Conservation (phyloP, 1,140 invertebrate species). For the Aphis gossypii region DNA sequence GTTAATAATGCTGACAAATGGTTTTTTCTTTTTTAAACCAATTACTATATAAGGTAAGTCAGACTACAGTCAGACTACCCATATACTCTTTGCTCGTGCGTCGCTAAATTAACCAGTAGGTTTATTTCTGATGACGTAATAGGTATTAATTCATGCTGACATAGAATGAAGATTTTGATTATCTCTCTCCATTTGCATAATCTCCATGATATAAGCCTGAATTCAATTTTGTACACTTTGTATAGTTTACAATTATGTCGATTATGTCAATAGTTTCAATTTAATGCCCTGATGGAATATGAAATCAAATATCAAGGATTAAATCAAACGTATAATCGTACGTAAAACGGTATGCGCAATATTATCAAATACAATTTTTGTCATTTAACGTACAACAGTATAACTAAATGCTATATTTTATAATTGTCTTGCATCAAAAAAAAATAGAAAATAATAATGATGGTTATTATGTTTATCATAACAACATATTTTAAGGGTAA, state of each 20-base stretch:
- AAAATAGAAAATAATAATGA: neutral
- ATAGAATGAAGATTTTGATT: neutral
- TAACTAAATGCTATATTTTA: neutral
- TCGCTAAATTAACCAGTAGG: neutral
- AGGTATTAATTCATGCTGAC: neutral
- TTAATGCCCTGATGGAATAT: neutral
- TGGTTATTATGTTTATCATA: neutral
- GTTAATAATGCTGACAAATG: neutral
- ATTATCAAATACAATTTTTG: neutral
- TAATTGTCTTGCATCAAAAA: too few species aligned
- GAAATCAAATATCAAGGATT: neutral
- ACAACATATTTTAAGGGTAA: neutral
- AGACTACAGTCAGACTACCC: neutral
- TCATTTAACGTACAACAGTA: neutral
- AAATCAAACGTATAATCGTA: neutral
- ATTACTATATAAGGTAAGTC: neutral
- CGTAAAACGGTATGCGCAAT: neutral
- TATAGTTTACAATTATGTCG: neutral
- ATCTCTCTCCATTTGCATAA: neutral
- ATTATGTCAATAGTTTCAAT: conserved; percentile 16
- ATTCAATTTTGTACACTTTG: conserved; percentile 3
- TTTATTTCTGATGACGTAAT: neutral
- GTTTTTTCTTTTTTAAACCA: neutral
- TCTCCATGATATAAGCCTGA: neutral
- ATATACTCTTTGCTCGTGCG: neutral